Evolutionary conservation across 2,113 vertebrate genomes (phyloP).

Genomic region (Calyptomena viridis): DNA sequence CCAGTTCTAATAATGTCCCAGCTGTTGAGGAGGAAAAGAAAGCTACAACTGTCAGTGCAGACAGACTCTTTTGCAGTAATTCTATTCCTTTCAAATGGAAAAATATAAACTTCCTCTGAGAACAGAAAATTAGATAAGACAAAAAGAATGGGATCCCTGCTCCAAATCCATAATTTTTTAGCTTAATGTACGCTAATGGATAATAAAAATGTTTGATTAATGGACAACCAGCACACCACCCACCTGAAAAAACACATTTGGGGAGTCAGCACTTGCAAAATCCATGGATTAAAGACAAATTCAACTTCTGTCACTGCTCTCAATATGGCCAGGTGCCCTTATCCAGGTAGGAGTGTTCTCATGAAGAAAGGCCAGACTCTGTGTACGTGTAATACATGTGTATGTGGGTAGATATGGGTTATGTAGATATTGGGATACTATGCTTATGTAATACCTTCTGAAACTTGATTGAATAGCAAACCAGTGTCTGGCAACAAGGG

Average conservation of each 20-base stretch:
- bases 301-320: neutral
- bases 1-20: constrained; percentile 54
- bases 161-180: constrained; percentile 48
- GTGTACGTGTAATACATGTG: neutral
- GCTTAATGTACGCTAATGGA: constrained; percentile 63
- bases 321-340: neutral
- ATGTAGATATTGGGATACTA: neutral
- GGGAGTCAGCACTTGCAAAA: constrained; percentile 37
- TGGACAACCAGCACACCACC: neutral
- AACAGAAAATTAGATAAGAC: constrained; percentile 66
- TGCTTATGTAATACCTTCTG: neutral
- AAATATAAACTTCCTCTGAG: constrained; percentile 60
- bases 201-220: constrained; percentile 68
- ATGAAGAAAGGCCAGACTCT: neutral
- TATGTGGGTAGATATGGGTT: neutral
- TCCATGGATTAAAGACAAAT: constrained; percentile 35
- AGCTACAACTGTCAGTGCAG: constrained; percentile 6
- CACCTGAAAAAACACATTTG: constrained; percentile 56
- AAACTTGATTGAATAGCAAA: neutral
- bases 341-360: neutral
- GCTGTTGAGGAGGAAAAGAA: constrained; percentile 27
- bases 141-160: constrained; percentile 53
- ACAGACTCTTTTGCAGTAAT: constrained; percentile 43
- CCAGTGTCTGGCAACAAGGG: neutral
- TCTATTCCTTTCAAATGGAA: constrained; percentile 36